A percentile compares a stretch with the other conserved stretches of the same genome.
Evolutionary conservation across 2,888 invertebrate species (phyloP).

Genomic region (Norana najaformis): DNA sequence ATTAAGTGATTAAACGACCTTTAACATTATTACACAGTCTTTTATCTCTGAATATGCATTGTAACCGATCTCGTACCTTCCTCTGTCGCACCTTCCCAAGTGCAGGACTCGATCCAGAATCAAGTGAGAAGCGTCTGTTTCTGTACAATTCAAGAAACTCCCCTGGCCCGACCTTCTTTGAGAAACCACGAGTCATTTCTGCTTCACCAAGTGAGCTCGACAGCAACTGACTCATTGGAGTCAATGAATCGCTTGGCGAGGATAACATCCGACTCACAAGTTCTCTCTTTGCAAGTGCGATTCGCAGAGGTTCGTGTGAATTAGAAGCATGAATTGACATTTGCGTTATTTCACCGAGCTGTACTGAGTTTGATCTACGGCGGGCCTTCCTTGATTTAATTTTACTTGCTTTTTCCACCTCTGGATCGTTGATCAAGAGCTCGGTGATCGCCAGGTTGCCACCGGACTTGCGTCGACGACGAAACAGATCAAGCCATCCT

Average conservation of each 20-base stretch:
- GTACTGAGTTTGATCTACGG: neutral
- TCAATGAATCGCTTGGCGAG: neutral
- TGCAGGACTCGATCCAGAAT: neutral
- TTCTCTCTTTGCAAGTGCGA: constrained; percentile 2
- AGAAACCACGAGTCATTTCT: neutral
- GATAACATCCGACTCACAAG: neutral
- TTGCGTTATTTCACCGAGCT: neutral
- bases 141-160: neutral
- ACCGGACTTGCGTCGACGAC: constrained; percentile 14
- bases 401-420: constrained; percentile 6
- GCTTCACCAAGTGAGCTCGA: neutral
- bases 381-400: neutral
- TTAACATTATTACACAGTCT: no score
- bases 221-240: constrained; percentile 16
- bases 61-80: neutral
- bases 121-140: constrained; percentile 1
- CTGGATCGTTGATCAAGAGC: neutral
- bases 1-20: no score
- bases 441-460: neutral
- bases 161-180: neutral
- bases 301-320: neutral
- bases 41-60: neutral
- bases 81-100: neutral
- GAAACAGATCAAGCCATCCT: neutral
- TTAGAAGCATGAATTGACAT: neutral